Conservation (phyloP, 2,113 vertebrate genomes). For the Pyxicephalus adspersus region DNA sequence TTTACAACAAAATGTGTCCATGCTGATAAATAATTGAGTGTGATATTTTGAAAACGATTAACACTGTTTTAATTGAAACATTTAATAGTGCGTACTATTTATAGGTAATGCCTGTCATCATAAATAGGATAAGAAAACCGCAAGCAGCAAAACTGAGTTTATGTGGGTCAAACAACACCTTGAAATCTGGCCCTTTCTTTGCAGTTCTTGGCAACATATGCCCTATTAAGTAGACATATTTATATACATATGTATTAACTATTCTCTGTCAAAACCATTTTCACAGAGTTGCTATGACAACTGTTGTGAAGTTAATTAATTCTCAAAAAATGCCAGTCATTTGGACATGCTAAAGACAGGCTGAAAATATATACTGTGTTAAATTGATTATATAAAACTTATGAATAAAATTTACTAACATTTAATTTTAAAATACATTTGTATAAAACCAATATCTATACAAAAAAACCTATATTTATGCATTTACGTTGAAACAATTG, state of each 20-base stretch:
- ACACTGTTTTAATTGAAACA: conserved; percentile 3
- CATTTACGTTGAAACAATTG: too few relatives aligned
- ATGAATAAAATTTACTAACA: too few relatives aligned
- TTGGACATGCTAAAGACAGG: conserved; percentile 32
- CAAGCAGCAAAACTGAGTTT: conserved; percentile 24
- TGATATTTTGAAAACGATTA: neutral
- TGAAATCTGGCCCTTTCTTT: conserved; percentile 19
- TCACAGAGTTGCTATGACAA: conserved; percentile 46
- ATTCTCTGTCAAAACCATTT: conserved; percentile 47
- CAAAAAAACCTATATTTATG: too few relatives aligned
- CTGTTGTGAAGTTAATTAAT: conserved; percentile 43
- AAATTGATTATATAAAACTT: neutral
- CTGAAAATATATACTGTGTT: conserved; percentile 42
- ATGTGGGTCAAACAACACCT: conserved; percentile 39
- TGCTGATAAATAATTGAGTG: neutral
- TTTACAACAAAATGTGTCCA: neutral
- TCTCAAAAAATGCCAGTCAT: conserved; percentile 45
- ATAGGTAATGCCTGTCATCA: neutral
- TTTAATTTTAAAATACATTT: too few relatives aligned
- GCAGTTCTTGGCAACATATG: conserved; percentile 43
- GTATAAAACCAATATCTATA: too few relatives aligned
- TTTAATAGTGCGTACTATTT: neutral
- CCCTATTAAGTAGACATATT: conserved; percentile 47
- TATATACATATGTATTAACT: conserved; percentile 54
- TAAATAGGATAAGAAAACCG: conserved; percentile 6